Evolutionary conservation across 1,140 invertebrate species (phyloP).

Genomic region (Idris sp.): DNA sequence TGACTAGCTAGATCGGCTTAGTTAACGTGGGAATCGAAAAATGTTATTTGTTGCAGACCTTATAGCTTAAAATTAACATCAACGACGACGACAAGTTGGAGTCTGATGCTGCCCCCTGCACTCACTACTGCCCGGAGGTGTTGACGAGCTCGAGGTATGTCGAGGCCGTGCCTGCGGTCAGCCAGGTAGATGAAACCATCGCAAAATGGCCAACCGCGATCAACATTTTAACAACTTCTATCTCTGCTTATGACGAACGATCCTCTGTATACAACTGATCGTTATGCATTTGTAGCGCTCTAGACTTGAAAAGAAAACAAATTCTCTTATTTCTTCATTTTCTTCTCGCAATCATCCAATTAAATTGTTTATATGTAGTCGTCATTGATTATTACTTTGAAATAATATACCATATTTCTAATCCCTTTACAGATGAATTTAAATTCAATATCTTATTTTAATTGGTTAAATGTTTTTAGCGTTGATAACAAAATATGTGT

Average conservation of each 20-base stretch:
- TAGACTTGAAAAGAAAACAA: too few species aligned
- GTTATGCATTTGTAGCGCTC: too few species aligned
- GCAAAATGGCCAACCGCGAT: slow-evolving; percentile 67
- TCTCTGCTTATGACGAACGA: slow-evolving; percentile 50
- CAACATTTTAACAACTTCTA: slow-evolving; percentile 75
- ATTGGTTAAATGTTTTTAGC: too few species aligned
- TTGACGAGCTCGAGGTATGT: slow-evolving; percentile 57
- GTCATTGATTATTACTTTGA: too few species aligned
- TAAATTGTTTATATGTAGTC: too few species aligned
- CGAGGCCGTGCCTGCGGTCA: slow-evolving; percentile 38
- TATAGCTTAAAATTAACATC: slow-evolving; percentile 17
- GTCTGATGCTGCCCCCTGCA: slow-evolving; percentile 59
- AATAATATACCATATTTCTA: too few species aligned
- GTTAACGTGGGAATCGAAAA: slow-evolving; percentile 72
- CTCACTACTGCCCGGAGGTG: slow-evolving; percentile 71
- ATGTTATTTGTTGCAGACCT: slow-evolving; percentile 26
- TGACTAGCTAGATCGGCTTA: too few species aligned
- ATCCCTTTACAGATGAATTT: too few species aligned
- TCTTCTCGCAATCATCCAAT: too few species aligned
- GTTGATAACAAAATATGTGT: too few species aligned
- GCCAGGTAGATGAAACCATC: slow-evolving; percentile 33
- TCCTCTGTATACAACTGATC: neutral
- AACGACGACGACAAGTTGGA: slow-evolving; percentile 31
- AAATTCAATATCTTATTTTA: too few species aligned
- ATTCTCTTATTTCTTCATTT: too few species aligned